A percentile compares a stretch with the other conserved stretches of the same genome.
Evolutionary conservation across 2,113 vertebrate genomes (phyloP).

Genomic region (Hyla sarda): DNA sequence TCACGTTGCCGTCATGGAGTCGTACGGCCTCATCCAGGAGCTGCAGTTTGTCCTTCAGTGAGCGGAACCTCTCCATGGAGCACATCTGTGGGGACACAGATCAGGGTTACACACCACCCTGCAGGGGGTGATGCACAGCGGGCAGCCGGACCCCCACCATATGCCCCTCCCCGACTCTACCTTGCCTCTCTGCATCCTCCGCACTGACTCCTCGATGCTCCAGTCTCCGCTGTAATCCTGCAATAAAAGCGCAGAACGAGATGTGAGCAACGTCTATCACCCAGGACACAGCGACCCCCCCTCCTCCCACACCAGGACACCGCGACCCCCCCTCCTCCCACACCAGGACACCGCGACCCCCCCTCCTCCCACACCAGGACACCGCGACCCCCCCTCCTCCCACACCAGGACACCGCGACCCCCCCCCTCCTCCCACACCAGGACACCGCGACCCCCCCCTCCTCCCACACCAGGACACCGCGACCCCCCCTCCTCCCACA

Average conservation of each 20-base stretch:
- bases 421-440: no score
- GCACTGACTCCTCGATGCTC: slow-evolving; percentile 85
- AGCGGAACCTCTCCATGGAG: slow-evolving; percentile 89
- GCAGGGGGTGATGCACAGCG: neutral
- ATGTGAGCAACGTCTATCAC: slow-evolving; percentile 27
- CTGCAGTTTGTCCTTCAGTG: slow-evolving; percentile 88
- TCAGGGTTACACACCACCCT: neutral
- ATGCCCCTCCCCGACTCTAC: slow-evolving; percentile 68
- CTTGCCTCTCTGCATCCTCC: slow-evolving; percentile 88
- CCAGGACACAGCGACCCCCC: no score
- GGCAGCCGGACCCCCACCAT: no score
- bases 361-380: neutral
- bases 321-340: no score
- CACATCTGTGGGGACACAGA: slow-evolving; percentile 70
- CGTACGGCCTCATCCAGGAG: slow-evolving; percentile 87
- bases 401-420: no score
- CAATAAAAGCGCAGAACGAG: slow-evolving; percentile 61
- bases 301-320: no score
- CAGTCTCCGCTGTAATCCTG: slow-evolving; percentile 89
- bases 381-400: no score
- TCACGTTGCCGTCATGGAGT: slow-evolving; percentile 91
- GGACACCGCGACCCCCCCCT: no score
- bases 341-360: neutral
- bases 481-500: no score
- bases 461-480: no score